Percentiles rank a stretch among this genome's conserved stretches.
Conservation (phyloP, 2,113 vertebrate species). For the Nyctereutes procyonoides region DNA sequence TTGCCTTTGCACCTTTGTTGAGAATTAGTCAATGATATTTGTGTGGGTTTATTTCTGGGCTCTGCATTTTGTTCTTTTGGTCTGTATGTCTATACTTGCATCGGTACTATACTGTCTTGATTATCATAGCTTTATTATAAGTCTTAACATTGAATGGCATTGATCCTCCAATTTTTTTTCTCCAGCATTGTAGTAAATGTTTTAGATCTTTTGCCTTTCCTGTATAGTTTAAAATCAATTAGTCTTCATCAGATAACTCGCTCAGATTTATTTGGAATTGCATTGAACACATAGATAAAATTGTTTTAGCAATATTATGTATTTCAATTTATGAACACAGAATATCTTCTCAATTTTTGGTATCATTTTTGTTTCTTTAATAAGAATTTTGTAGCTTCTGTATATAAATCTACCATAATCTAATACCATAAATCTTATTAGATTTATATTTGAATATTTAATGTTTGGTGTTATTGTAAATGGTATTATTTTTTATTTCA, state of each 20-base stretch:
- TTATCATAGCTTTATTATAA: background rate
- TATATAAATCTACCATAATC: background rate
- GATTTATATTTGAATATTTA: background rate
- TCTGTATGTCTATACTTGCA: background rate
- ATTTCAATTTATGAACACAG: background rate
- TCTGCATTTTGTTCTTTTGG: background rate
- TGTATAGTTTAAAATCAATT: background rate
- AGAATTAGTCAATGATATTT: background rate
- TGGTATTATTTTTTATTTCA: background rate
- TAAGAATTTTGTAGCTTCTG: background rate
- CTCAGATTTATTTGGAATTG: background rate
- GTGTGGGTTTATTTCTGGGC: background rate
- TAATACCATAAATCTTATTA: background rate
- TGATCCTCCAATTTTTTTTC: background rate
- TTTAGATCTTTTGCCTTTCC: background rate
- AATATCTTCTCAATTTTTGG: background rate
- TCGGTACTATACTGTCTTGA: background rate
- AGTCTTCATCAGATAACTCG: background rate
- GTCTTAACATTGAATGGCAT: background rate
- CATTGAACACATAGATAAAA: background rate
- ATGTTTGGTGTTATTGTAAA: background rate
- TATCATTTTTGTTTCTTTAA: background rate
- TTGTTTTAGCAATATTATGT: background rate
- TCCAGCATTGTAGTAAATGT: background rate
- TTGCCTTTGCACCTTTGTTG: background rate